Conservation (phyloP, 2,888 invertebrate genomes). For the Callinectes sapidus region DNA sequence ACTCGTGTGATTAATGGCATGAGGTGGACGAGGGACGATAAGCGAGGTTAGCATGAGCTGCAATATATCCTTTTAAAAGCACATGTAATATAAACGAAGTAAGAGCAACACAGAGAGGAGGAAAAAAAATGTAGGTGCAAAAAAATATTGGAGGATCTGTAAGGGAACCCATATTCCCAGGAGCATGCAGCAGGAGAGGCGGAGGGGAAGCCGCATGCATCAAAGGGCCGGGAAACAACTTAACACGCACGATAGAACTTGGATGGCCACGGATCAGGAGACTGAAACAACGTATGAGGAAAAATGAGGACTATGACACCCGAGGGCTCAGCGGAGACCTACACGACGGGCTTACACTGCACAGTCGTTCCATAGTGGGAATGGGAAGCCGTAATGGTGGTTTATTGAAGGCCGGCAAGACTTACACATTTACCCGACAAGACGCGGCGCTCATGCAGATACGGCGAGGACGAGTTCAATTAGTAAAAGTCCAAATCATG, state of each 20-base stretch:
- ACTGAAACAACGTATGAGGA: constrained; percentile 47
- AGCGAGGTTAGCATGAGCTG: constrained; percentile 24
- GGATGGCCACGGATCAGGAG: constrained; percentile 45
- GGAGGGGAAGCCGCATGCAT: constrained; percentile 38
- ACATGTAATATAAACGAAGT: constrained; percentile 29
- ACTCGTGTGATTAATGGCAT: constrained; percentile 25
- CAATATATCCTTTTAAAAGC: constrained; percentile 31
- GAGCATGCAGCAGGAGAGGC: constrained; percentile 21
- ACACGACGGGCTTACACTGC: constrained; percentile 33
- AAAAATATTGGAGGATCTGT: constrained; percentile 19
- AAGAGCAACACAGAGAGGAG: not conserved
- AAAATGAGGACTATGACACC: constrained; percentile 45
- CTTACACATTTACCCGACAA: constrained; percentile 20
- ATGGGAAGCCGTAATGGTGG: constrained; percentile 36
- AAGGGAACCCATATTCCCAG: constrained; percentile 28
- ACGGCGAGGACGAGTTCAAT: constrained; percentile 38
- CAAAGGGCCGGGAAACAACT: constrained; percentile 41
- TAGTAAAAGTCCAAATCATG: constrained; percentile 45
- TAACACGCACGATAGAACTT: constrained; percentile 48
- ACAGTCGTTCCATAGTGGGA: constrained; percentile 38
- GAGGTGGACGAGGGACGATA: constrained; percentile 36
- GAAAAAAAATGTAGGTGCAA: not conserved
- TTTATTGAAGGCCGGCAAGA: not conserved
- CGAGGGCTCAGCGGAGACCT: constrained; percentile 15
- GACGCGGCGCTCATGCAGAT: constrained; percentile 33